Conservation (phyloP, 2,888 invertebrate genomes). For the Eumacrocentrus americanus region DNA sequence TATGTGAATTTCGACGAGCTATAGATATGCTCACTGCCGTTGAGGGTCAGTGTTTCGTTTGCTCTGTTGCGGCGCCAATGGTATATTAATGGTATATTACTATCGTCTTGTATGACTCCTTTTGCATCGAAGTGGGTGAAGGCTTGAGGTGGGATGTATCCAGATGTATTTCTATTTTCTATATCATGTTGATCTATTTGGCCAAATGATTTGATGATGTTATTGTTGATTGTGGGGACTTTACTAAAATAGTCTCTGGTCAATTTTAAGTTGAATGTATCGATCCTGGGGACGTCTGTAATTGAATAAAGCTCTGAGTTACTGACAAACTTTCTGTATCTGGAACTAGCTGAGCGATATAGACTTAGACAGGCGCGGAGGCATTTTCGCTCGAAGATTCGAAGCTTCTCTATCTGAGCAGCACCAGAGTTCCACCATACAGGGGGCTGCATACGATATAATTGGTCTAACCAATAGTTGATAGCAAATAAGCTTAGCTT, state of each 20-base stretch:
- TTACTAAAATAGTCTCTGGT: conserved; percentile 9
- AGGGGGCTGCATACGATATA: not conserved
- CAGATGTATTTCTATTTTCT: not conserved
- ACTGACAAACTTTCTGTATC: not conserved
- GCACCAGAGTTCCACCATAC: conserved; percentile 7
- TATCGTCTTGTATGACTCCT: not conserved
- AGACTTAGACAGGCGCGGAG: not conserved
- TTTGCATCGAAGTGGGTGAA: not conserved
- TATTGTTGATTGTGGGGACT: not conserved
- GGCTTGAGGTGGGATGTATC: not conserved
- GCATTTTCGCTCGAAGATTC: conserved; percentile 5
- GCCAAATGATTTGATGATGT: not conserved
- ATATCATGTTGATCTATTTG: not conserved
- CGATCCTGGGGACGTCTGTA: not conserved
- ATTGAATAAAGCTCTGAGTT: not conserved
- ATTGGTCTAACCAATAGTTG: conserved; percentile 4
- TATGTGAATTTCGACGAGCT: no score
- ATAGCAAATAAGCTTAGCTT: not conserved
- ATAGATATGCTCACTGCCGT: no score
- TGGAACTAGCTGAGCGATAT: not conserved
- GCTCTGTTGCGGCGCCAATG: not conserved
- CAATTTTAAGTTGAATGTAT: not conserved
- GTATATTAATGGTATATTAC: conserved; percentile 13
- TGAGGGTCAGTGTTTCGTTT: conserved; percentile 3
- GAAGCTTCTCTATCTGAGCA: not conserved